Percentiles rank a stretch among this genome's conserved stretches.
Evolutionary conservation across 1,140 invertebrate species (phyloP).

Genomic region (Popillia japonica): DNA sequence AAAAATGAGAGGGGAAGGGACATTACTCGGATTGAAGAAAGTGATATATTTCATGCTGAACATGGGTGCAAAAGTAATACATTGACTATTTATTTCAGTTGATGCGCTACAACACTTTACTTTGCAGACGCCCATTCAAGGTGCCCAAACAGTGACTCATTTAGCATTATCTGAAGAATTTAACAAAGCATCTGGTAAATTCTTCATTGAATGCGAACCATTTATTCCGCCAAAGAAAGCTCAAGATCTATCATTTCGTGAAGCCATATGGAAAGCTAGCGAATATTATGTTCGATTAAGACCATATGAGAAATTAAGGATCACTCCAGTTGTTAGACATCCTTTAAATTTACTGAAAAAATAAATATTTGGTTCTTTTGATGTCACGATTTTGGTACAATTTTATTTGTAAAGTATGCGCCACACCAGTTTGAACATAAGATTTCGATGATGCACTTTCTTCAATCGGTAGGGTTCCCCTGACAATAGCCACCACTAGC

Average conservation of each 20-base stretch:
- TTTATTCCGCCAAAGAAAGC: constrained; percentile 52
- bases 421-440: no score
- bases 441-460: no score
- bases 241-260: constrained; percentile 52
- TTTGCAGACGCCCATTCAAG: constrained; percentile 67
- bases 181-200: constrained; percentile 68
- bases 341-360: not conserved
- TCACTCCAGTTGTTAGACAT: not conserved
- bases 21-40: not conserved
- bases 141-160: constrained; percentile 72
- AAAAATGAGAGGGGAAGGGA: constrained; percentile 20
- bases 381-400: no score
- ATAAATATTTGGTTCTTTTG: not conserved
- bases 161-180: constrained; percentile 69
- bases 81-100: not conserved
- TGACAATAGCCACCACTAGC: no score
- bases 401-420: no score
- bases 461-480: no score
- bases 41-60: constrained; percentile 35
- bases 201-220: constrained; percentile 69
- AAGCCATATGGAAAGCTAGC: constrained; percentile 53
- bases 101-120: constrained; percentile 38
- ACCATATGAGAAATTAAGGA: not conserved
- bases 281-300: constrained; percentile 48
- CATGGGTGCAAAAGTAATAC: constrained; percentile 40